A percentile compares a stretch with the other conserved stretches of the same genome.
phyloP scores from a whole-genome alignment of 2,113 vertebrate genomes.

The Pungitius pungitius region DNA sequence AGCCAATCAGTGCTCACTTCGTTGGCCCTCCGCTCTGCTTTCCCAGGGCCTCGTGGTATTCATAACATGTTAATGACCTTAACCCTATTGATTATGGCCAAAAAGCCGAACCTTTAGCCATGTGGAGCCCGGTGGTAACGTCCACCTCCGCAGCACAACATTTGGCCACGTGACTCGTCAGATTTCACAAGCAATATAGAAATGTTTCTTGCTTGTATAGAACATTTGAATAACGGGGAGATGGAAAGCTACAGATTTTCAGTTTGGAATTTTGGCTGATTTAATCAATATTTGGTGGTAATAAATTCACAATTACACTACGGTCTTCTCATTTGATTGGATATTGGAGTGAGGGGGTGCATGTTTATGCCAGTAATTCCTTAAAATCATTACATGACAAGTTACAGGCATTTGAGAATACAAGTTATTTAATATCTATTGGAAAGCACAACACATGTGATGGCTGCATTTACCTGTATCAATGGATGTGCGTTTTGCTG shows the following conservation, averaged over 20 bases:
- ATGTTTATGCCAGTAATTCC: constrained; percentile 37
- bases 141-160: constrained; percentile 41
- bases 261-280: constrained; percentile 55
- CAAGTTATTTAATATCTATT: neutral
- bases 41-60: constrained; percentile 76
- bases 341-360: constrained; percentile 51
- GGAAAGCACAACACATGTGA: constrained; percentile 6
- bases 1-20: constrained; percentile 62
- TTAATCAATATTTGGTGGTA: constrained; percentile 70
- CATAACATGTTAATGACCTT: constrained; percentile 81
- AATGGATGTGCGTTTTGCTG: constrained; percentile 49
- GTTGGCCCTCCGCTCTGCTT: constrained; percentile 54
- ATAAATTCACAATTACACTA: constrained; percentile 78
- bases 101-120: constrained; percentile 61
- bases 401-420: neutral
- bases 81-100: constrained; percentile 73
- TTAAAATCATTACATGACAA: constrained; percentile 33
- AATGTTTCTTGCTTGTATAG: constrained; percentile 27
- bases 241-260: neutral
- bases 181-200: constrained; percentile 38
- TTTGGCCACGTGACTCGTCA: constrained; percentile 48
- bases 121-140: constrained; percentile 41
- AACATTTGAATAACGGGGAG: neutral
- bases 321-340: constrained; percentile 60
- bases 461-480: constrained; percentile 38